Base-by-base conservation (phyloP, 2,113 vertebrate species). In the Protomyctophum bolini region DNA sequence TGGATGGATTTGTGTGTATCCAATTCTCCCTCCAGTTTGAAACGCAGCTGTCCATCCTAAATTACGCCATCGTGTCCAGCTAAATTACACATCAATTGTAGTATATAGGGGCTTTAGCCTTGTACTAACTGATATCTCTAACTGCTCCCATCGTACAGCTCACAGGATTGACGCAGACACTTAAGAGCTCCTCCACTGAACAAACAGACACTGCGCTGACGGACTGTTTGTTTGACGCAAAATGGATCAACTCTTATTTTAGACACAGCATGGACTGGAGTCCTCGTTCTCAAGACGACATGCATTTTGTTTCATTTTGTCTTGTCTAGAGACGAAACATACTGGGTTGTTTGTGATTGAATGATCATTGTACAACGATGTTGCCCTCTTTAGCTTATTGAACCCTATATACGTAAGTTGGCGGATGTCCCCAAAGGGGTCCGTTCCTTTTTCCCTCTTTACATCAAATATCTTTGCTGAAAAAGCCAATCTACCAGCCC, bases 101-200 rank as follows among this genome's bases (percentile, higher is more conserved):
- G 21, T 21, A 21, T 21, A 41, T 3, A 15, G 29, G 4, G 66
- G 8, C 28, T 9, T 60, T 68, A 46, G 8, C 8, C 8, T 41
- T 41, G 54, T 7, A 0, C 68, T 58, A 10, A 71, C 45, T 68
- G 21, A 82, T 70, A 28, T 59, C 33, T 5, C 41, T 11, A 63
- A 56, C 81, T 74, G 61, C 78, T 45, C 79, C 66, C 50, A 33
- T 66, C 72, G 14, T 87, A 8, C 90, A 99, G 98, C 98, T 88
- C 98, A 99, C 94, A 96, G 97, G 91, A 97, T 98, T 8, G 96
- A 98, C n/a, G 87, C 95, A 0, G 97, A 99, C 33, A 96, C 96
- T 86, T 98, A 98, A 89, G 81, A 78, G 65, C 77, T 52, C 64
- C 56, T 72, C 74, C 1, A 8, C 83, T 71, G 82, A 86, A 82